Percentiles rank a stretch among this genome's conserved stretches.
Evolutionary conservation across 2,113 vertebrate genomes (phyloP).

Genomic region (Meriones unguiculatus): DNA sequence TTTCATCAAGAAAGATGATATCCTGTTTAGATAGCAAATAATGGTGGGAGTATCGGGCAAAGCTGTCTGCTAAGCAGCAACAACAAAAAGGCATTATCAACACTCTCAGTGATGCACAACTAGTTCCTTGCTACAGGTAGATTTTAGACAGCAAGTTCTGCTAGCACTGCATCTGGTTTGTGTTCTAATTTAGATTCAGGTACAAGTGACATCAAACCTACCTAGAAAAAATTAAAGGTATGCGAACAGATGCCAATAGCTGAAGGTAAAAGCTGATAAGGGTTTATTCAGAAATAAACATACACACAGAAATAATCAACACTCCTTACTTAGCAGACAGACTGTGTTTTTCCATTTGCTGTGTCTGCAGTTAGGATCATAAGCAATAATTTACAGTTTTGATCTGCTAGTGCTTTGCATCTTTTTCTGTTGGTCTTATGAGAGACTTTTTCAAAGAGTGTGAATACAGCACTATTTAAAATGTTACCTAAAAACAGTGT

Average conservation of each 20-base stretch:
- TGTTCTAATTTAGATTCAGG: conserved; percentile 9
- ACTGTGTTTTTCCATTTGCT: not conserved
- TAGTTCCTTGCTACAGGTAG: not conserved
- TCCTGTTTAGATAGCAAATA: not conserved
- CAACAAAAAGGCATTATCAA: not conserved
- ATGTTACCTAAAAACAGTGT: not conserved
- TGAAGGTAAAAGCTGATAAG: not conserved
- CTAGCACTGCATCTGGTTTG: not conserved
- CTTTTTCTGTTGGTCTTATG: not conserved
- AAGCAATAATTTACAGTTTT: not conserved
- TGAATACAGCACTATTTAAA: not conserved
- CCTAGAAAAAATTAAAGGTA: not conserved
- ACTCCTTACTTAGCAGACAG: not conserved
- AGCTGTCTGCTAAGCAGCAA: not conserved
- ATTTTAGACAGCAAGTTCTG: not conserved
- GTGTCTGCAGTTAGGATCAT: not conserved
- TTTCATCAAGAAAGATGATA: not conserved
- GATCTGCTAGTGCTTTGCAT: not conserved
- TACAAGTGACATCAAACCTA: not conserved
- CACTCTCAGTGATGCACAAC: conserved; percentile 6
- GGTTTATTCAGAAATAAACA: not conserved
- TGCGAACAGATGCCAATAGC: not conserved
- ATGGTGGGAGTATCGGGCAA: conserved; percentile 15
- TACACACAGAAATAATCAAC: not conserved
- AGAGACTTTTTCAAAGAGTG: not conserved